Evolutionary conservation across 1,140 invertebrate species (phyloP), one percentile per base, ranked within the genome.

Genomic region (Dendroctonus ponderosae): DNA sequence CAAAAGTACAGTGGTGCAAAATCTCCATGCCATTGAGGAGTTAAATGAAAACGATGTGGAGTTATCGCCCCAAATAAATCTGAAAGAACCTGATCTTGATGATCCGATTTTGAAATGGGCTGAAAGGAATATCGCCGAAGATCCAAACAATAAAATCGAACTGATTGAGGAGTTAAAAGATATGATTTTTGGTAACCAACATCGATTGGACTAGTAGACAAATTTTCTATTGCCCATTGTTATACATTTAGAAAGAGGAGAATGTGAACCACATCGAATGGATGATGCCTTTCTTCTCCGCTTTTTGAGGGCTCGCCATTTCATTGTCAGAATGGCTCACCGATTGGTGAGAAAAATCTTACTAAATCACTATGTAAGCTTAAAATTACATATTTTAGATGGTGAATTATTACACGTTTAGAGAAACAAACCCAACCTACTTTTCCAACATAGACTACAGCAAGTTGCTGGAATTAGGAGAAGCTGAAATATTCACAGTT

Each of bases 281-380:
- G 93, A 96, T 76, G 91, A 94, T 74, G 85, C 85, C 3, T 96
- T 91, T 78, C 79, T 97, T 37, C 78, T 93, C 12, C 83, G 89
- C 74, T 96, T 94, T 80, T 80, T 97, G 39, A 83, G 93, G 67
- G 91, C 91, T 0, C 84, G 92, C 68, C 88, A 88, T 77, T 95
- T 93, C 78, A 86, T 92, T 74, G 83, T 92, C 3, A 85, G 88
- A 76, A 83, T 86, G 70, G 89, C 93, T 0, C 91, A 95, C 78
- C 85, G 86, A 81, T 80, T 97, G 85, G 91, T 92, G 79, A 85
- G 82, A 52, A 37, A 48, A 52, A 11, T 8, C 12, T 51, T 51
- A n/a, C 7, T 41, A 9, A 52, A 3, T 52, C 0, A 43, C 9
- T 8, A n/a, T 5, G 26, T 5, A 61, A 2, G 3, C 49, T 5